These are phyloP conservation scores for Muscidifurax raptorellus DNA, from an alignment of 1,140 invertebrate species.

Conservation along the genomic window DNA sequence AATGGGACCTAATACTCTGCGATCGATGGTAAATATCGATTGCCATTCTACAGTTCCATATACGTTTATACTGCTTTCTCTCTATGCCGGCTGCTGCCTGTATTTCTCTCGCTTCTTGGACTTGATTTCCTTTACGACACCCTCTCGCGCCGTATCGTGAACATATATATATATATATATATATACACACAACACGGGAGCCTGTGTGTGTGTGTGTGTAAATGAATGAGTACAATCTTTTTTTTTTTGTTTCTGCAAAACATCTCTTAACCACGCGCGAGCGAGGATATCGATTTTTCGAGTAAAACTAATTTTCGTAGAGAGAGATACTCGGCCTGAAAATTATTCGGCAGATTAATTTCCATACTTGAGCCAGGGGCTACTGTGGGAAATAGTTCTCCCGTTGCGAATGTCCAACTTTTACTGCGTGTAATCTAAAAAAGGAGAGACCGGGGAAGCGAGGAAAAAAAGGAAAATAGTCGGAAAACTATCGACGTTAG, in stretches of 20 bases:
- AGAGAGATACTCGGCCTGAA: background rate
- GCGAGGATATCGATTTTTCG: too few relatives aligned
- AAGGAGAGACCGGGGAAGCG: background rate
- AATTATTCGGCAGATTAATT: background rate
- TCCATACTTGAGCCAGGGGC: background rate
- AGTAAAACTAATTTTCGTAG: background rate
- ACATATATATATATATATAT: too few relatives aligned
- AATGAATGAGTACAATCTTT: too few relatives aligned
- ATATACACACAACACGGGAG: too few relatives aligned
- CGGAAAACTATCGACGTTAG: background rate
- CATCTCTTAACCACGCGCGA: too few relatives aligned
- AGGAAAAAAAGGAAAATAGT: background rate
- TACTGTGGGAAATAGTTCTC: too few relatives aligned
- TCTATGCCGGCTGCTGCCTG: background rate
- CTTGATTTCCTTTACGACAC: conserved; percentile 34
- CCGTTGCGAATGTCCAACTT: too few relatives aligned
- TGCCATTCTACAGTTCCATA: background rate
- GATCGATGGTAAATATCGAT: conserved; percentile 41
- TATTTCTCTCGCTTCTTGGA: conserved; percentile 1
- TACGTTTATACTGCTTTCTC: background rate
- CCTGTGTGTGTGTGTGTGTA: too few relatives aligned
- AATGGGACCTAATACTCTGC: conserved; percentile 23
- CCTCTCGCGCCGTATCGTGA: background rate
- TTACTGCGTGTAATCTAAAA: background rate
- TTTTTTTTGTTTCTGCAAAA: too few relatives aligned